Percentiles rank a stretch among this genome's conserved stretches.
phyloP scores from a whole-genome alignment of 2,888 invertebrate genomes.

The Drosophila planitibia region DNA sequence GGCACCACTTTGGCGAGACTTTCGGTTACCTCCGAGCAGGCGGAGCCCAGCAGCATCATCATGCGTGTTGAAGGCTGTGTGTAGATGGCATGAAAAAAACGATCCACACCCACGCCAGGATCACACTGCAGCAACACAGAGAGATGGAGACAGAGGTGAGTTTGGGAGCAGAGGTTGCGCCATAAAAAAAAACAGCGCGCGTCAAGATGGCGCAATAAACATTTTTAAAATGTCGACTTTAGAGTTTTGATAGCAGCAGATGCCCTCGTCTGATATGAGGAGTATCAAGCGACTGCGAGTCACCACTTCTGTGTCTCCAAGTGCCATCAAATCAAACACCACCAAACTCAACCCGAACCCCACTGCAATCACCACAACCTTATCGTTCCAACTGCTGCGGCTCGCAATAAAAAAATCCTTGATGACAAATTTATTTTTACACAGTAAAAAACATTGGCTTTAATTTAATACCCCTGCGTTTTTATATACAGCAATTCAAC shows the following conservation, averaged over 20 bases:
- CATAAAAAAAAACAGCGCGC: constrained; percentile 58
- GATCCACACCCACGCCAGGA: constrained; percentile 95
- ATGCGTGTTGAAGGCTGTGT: constrained; percentile 90
- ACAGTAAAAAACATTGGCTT: constrained; percentile 8
- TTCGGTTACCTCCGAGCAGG: constrained; percentile 96
- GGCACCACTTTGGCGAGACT: constrained; percentile 95
- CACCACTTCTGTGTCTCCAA: constrained; percentile 18
- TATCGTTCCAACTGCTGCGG: constrained; percentile 22
- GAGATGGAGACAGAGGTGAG: constrained; percentile 4
- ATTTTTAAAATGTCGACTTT: constrained; percentile 78
- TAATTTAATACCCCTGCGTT: neutral
- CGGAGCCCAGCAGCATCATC: constrained; percentile 93
- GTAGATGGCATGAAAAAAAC: constrained; percentile 96
- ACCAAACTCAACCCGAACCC: constrained; percentile 2
- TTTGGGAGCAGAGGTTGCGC: constrained; percentile 15
- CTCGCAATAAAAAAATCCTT: constrained; percentile 52
- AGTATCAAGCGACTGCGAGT: constrained; percentile 5
- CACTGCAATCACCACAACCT: constrained; percentile 4
- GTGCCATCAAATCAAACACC: constrained; percentile 59
- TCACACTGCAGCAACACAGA: constrained; percentile 90
- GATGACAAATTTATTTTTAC: constrained; percentile 56
- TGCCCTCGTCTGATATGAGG: constrained; percentile 36
- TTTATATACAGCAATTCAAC: constrained; percentile 2
- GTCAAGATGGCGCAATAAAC: constrained; percentile 75
- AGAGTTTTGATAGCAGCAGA: constrained; percentile 71